phyloP scores from a whole-genome alignment of 2,113 vertebrate species.

The Pseudolaguvia tuberculata region DNA sequence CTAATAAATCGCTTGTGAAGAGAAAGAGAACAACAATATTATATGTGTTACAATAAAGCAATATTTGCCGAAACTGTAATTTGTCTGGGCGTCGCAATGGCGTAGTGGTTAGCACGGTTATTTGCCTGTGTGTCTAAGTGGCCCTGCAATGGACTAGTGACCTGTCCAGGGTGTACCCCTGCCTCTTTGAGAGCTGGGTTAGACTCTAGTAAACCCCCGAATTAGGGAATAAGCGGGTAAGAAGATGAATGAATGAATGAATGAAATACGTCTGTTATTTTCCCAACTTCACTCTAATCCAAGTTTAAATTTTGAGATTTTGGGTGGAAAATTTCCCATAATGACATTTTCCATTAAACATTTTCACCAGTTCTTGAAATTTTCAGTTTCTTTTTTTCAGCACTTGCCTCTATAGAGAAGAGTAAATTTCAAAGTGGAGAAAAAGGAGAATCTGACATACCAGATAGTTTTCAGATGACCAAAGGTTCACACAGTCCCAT shows the following conservation, averaged over 20 bases:
- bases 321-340: background rate
- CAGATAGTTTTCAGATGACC: slow-evolving; percentile 34
- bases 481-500: slow-evolving; percentile 48
- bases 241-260: no score
- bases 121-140: no score
- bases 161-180: no score
- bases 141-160: no score
- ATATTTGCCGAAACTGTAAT: no score
- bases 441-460: slow-evolving; percentile 19
- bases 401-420: background rate
- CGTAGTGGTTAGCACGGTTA: no score
- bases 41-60: no score
- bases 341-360: background rate
- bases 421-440: slow-evolving; percentile 41
- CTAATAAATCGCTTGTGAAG: background rate
- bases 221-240: no score
- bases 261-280: no score
- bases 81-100: no score
- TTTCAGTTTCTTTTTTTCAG: background rate
- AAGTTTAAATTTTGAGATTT: background rate
- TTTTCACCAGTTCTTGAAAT: background rate
- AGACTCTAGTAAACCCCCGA: no score
- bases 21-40: background rate
- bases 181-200: no score
- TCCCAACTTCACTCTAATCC: background rate